These are phyloP conservation scores for Pedetes capensis DNA, from an alignment of 2,113 vertebrate species.

Conservation along the genomic window DNA sequence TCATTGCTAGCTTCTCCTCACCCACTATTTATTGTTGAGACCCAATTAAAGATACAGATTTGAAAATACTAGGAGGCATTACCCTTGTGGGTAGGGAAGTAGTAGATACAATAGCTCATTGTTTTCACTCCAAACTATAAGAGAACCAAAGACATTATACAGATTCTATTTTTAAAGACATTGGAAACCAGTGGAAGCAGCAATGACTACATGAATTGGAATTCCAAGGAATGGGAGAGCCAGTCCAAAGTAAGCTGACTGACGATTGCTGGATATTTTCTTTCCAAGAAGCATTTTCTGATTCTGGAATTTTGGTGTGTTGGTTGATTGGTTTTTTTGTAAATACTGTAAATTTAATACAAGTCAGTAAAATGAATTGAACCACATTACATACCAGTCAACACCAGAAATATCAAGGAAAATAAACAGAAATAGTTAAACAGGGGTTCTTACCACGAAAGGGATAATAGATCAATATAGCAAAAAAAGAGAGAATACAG, in stretches of 20 bases:
- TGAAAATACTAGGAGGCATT: not conserved
- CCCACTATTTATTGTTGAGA: not conserved
- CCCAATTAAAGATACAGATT: not conserved
- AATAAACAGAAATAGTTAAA: too few relatives aligned
- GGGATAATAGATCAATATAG: too few relatives aligned
- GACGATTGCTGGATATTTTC: not conserved
- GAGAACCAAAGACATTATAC: not conserved
- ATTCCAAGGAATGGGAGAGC: not conserved
- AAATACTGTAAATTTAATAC: too few relatives aligned
- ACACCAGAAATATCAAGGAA: too few relatives aligned
- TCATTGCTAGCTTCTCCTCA: not conserved
- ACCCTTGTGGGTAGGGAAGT: not conserved
- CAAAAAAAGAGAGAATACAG: too few relatives aligned
- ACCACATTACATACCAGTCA: too few relatives aligned
- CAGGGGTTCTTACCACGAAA: too few relatives aligned
- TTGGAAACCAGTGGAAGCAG: not conserved
- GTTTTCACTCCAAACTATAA: not conserved
- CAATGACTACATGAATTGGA: not conserved
- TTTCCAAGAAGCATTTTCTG: not conserved
- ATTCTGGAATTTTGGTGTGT: not conserved
- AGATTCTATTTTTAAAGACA: not conserved
- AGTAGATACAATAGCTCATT: not conserved
- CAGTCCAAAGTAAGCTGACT: not conserved
- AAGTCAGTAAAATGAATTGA: too few relatives aligned
- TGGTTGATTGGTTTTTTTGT: too few relatives aligned